Percentiles rank a stretch among this genome's conserved stretches.
These are phyloP conservation scores for Philereme vetulata DNA, from an alignment of 2,888 invertebrate species.

Conservation along the genomic window DNA sequence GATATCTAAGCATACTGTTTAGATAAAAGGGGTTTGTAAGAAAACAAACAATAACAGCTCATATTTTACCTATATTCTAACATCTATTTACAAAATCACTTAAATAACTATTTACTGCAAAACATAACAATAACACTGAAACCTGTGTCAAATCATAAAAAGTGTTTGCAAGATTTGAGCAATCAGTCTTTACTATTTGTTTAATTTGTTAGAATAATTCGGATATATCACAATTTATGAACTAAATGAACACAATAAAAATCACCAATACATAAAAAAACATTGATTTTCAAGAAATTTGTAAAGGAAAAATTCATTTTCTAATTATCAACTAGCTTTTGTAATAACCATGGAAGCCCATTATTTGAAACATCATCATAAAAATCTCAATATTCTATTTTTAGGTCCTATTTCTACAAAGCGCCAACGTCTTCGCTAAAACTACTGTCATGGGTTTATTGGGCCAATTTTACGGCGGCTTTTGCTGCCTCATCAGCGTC, in stretches of 20 bases:
- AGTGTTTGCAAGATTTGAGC: conserved; percentile 32
- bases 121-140: conserved; percentile 8
- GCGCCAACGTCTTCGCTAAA: not conserved
- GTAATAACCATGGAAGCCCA: conserved; percentile 17
- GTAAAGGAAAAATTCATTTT: conserved; percentile 4
- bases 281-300: not conserved
- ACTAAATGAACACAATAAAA: conserved; percentile 38
- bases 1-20: no score
- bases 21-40: no score
- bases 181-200: conserved; percentile 46
- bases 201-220: conserved; percentile 35
- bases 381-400: conserved; percentile 1
- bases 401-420: not conserved
- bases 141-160: conserved; percentile 20
- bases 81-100: conserved; percentile 53
- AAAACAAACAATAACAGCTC: conserved; percentile 17
- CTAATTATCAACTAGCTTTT: conserved; percentile 7
- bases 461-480: conserved; percentile 88
- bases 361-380: conserved; percentile 4
- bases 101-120: conserved; percentile 33
- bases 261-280: conserved; percentile 30
- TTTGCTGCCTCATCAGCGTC: conserved; percentile 97
- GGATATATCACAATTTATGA: conserved; percentile 21
- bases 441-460: conserved; percentile 26
- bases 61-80: conserved; percentile 40